Evolutionary conservation across 1,140 invertebrate genomes (phyloP), one percentile per base, ranked within the genome.

Genomic region (Atta cephalotes): DNA sequence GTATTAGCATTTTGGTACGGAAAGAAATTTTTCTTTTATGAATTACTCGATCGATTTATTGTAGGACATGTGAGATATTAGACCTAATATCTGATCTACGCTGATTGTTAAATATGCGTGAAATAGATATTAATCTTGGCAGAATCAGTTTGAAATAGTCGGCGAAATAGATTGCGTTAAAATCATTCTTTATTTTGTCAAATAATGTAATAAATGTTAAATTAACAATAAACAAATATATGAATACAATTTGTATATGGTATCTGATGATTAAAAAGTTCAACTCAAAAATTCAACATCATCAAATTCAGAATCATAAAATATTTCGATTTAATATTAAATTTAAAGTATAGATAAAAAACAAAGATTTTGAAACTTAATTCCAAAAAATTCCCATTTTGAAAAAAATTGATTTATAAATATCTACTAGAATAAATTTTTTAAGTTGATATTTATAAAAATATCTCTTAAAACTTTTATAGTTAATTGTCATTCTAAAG

Each of bases 51-150:
- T 31, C 28, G 51, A 39, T 66, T 79, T 79, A 31, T 80, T 35
- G 63, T 35, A 12, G 1, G 9, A 68, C n/a, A 25, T 49, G 21
- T 49, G 60, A 51, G 58, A 56, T 65, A 78, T 31, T 78, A 65
- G 25, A 25, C 25, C 25, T 25, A 25, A 25, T 25, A 9, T 14
- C 60, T 65, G 28, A 65, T 6, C 28, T 16, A 45, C 9, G 58
- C 45, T 51, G 45, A 66, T 53, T 28, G n/a, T 68, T 68, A 35
- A 65, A 68, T 35, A 65, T 53, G n/a, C n/a, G 14, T 39, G 78
- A 80, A 80, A 79, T 45, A 51, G 62, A 68, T 66, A 31, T 68
- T 68, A 53, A 56, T 68, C 14, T 16, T 80, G 68, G 63, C 63
- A 58, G 60, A 3, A 65, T 79, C n/a, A 35, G 2, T 68, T 35